A percentile compares a stretch with the other conserved stretches of the same genome.
These are phyloP conservation scores for Serilophus lunatus DNA, from an alignment of 2,113 vertebrate genomes.

Conservation along the genomic window DNA sequence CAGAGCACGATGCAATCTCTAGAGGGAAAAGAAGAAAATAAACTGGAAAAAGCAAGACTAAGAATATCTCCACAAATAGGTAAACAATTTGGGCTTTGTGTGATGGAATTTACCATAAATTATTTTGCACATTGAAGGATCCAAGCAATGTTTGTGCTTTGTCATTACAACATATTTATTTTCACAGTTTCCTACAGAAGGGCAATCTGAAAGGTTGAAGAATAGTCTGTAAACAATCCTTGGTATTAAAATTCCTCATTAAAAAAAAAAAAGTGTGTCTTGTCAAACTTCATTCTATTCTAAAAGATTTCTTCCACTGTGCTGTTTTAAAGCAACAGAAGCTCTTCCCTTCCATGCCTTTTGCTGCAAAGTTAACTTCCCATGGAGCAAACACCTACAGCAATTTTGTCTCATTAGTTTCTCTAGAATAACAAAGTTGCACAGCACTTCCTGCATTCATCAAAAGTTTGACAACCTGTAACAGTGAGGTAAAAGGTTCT, in stretches of 20 bases:
- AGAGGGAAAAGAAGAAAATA: conserved; percentile 57
- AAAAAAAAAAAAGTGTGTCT: not conserved
- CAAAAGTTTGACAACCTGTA: not conserved
- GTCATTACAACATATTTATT: not conserved
- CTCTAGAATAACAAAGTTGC: not conserved
- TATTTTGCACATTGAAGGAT: not conserved
- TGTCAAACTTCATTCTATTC: not conserved
- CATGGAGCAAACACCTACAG: not conserved
- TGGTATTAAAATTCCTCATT: not conserved
- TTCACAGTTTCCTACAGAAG: not conserved
- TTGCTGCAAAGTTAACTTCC: not conserved
- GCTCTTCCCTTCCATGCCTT: not conserved
- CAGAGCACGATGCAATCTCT: conserved; percentile 93
- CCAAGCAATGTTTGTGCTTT: not conserved
- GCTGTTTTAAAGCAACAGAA: not conserved
- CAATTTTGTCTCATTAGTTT: not conserved
- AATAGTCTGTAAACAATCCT: not conserved
- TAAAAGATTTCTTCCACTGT: not conserved
- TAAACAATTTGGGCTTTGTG: not conserved
- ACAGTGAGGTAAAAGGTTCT: not conserved
- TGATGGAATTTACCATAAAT: not conserved
- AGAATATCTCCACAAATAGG: not conserved
- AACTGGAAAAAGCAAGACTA: conserved; percentile 16
- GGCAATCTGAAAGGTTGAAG: not conserved
- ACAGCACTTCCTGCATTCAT: not conserved